Evolutionary conservation across 53 echinoderm and acorn worm species (phyloP).

Genomic region (Apostichopus leukothele): DNA sequence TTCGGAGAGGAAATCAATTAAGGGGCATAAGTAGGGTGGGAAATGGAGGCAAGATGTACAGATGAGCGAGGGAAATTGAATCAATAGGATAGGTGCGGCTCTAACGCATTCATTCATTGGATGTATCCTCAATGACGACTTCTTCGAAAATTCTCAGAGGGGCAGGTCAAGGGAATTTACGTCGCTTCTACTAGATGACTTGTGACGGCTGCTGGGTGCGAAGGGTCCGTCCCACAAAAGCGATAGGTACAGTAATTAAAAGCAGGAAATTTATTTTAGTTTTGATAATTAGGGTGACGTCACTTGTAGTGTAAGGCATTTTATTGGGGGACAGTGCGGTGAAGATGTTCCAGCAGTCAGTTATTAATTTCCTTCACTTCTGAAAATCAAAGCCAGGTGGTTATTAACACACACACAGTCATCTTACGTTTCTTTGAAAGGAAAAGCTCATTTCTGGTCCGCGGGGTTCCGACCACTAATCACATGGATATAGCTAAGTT

Average conservation of each 20-base stretch:
- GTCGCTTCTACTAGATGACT: neutral
- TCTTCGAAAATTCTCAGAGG: neutral
- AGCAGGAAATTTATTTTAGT: neutral
- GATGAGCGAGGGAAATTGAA: constrained; percentile 17
- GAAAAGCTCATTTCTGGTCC: neutral
- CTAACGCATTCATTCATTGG: neutral
- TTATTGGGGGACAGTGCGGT: neutral
- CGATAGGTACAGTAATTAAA: neutral
- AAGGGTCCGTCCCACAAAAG: neutral
- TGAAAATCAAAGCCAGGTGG: neutral
- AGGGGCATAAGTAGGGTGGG: constrained; percentile 9
- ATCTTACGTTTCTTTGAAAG: neutral
- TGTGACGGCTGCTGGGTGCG: neutral
- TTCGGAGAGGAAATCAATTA: neutral
- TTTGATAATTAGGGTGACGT: neutral
- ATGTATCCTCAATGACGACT: constrained; percentile 2
- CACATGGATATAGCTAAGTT: neutral
- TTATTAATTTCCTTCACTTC: neutral
- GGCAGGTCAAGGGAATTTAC: neutral
- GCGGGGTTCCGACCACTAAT: neutral
- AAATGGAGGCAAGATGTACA: constrained; percentile 1
- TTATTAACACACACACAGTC: neutral
- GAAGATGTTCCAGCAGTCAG: neutral
- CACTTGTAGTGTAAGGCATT: neutral
- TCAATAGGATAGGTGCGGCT: neutral